Conservation (phyloP, 2,797 vertebrate genomes). For the Hydrocynus forskahlii region DNA sequence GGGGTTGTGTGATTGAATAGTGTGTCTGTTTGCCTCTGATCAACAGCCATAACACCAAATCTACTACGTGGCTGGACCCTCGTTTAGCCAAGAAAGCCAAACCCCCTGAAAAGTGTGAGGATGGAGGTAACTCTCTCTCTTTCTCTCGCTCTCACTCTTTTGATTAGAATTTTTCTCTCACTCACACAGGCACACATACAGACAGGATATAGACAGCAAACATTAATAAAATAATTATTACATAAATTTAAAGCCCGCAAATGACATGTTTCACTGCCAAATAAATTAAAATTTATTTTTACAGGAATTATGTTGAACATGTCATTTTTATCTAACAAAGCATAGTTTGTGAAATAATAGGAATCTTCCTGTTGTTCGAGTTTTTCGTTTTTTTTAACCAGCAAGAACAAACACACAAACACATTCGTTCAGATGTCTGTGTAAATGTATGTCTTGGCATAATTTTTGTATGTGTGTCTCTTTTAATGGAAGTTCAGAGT, state of each 20-base stretch:
- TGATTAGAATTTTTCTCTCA: neutral
- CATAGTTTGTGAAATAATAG: too few relatives aligned
- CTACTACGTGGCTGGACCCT: constrained; percentile 97
- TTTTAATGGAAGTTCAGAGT: constrained; percentile 67
- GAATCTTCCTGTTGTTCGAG: neutral
- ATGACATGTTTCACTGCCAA: too few relatives aligned
- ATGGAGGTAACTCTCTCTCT: constrained; percentile 85
- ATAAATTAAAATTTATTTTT: too few relatives aligned
- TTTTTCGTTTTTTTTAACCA: neutral
- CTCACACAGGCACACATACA: neutral
- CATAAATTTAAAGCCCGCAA: too few relatives aligned
- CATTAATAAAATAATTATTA: too few relatives aligned
- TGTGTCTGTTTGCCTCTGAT: constrained; percentile 49
- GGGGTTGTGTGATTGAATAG: neutral
- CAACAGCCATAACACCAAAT: constrained; percentile 95
- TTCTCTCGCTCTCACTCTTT: neutral
- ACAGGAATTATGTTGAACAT: too few relatives aligned
- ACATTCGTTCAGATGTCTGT: constrained; percentile 26
- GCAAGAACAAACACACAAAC: constrained; percentile 49
- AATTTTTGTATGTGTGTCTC: constrained; percentile 55
- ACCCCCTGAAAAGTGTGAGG: constrained; percentile 95
- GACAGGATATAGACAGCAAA: too few relatives aligned
- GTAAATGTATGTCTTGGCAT: constrained; percentile 12
- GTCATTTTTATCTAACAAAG: too few relatives aligned
- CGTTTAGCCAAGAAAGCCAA: constrained; percentile 97